A percentile compares a stretch with the other conserved stretches of the same genome.
phyloP scores from a whole-genome alignment of 2,113 vertebrate species.

The Brachyistius frenatus region DNA sequence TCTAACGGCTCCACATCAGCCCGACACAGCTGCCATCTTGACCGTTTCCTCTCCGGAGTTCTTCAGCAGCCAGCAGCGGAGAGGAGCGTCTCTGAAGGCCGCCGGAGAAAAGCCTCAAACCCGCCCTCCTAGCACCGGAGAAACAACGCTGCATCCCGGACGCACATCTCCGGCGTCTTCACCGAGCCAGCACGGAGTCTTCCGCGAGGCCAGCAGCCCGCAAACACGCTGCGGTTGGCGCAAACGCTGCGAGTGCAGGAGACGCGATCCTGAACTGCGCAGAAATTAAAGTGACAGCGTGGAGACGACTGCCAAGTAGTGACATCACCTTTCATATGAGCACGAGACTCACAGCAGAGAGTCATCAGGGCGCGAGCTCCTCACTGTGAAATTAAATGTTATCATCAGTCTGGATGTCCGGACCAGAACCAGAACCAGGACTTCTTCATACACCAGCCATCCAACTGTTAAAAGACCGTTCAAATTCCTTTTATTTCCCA shows the following conservation, averaged over 20 bases:
- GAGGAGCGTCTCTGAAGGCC: constrained; percentile 47
- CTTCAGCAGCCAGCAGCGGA: constrained; percentile 76
- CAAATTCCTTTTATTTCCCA: no score
- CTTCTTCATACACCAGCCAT: no score
- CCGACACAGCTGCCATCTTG: constrained; percentile 94
- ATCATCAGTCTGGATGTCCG: no score
- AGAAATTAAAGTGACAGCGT: constrained; percentile 83
- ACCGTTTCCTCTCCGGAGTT: constrained; percentile 85
- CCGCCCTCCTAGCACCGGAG: constrained; percentile 3
- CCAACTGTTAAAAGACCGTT: no score
- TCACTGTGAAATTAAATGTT: no score
- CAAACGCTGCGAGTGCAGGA: constrained; percentile 52
- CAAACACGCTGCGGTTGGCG: constrained; percentile 51
- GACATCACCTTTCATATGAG: constrained; percentile 53
- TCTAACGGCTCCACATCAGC: constrained; percentile 80
- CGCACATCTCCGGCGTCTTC: constrained; percentile 24
- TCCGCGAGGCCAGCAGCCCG: constrained; percentile 53
- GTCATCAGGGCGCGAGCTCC: no score
- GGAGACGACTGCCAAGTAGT: constrained; percentile 49
- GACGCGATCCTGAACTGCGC: constrained; percentile 68
- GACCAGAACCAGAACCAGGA: no score
- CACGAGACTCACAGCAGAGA: neutral
- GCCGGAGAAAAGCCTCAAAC: constrained; percentile 30
- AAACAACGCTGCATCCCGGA: neutral
- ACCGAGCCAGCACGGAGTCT: constrained; percentile 21